A percentile compares a stretch with the other conserved stretches of the same genome.
These are phyloP conservation scores for Copidosoma floridanum DNA, from an alignment of 1,140 invertebrate species.

Conservation along the genomic window DNA sequence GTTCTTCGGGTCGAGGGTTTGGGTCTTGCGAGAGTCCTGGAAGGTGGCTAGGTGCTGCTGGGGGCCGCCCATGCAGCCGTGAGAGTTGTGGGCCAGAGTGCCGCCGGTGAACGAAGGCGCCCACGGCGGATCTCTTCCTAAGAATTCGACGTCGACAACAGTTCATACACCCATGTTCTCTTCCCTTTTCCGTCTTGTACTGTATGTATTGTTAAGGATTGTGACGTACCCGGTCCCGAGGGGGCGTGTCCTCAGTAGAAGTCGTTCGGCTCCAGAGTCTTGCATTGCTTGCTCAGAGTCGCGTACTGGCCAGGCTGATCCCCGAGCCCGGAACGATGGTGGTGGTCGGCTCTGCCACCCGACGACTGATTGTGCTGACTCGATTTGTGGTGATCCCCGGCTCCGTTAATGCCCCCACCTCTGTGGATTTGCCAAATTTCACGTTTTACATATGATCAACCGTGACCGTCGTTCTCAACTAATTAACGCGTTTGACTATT, in stretches of 20 bases:
- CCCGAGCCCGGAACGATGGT: conserved; percentile 56
- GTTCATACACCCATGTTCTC: no score
- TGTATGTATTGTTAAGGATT: no score
- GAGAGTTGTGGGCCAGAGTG: conserved; percentile 52
- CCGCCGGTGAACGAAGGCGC: conserved; percentile 52
- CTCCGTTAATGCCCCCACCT: conserved; percentile 56
- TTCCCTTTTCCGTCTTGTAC: no score
- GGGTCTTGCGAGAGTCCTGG: conserved; percentile 53
- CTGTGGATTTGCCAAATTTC: conserved; percentile 40
- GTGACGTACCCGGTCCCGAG: conserved; percentile 51
- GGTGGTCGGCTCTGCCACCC: conserved; percentile 56
- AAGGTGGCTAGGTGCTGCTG: conserved; percentile 50
- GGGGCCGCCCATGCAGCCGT: conserved; percentile 33
- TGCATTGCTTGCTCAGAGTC: conserved; percentile 91
- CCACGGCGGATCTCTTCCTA: conserved; percentile 56
- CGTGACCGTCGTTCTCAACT: no score
- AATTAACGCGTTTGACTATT: no score
- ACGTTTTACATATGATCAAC: conserved; percentile 12
- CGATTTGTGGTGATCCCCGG: conserved; percentile 53
- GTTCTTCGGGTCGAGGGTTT: conserved; percentile 54
- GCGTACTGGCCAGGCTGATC: conserved; percentile 75
- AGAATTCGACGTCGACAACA: no score
- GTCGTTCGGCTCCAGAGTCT: conserved; percentile 89
- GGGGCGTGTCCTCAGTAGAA: conserved; percentile 81
- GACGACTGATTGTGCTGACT: conserved; percentile 57